Evolutionary conservation across 1,140 invertebrate genomes (phyloP).

Genomic region (Drosophila teissieri): DNA sequence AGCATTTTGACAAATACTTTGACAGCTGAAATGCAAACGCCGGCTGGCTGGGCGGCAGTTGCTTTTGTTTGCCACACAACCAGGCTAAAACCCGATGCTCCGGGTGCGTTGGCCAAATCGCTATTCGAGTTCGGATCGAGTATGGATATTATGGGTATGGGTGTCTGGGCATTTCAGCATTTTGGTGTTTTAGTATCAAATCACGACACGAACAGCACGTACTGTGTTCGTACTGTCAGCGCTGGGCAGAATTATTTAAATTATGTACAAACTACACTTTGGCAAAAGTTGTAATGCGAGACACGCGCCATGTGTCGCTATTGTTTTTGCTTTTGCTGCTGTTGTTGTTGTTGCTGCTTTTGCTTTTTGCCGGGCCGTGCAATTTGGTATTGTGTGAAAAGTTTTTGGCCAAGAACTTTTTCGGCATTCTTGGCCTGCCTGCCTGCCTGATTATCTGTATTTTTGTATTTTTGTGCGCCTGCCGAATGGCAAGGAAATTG

Average conservation of each 20-base stretch:
- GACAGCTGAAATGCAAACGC: conserved; percentile 69
- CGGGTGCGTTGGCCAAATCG: conserved; percentile 18
- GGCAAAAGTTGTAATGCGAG: conserved; percentile 69
- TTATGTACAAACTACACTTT: conserved; percentile 74
- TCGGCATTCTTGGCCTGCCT: conserved; percentile 14
- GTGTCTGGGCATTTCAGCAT: not conserved
- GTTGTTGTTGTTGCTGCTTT: not conserved
- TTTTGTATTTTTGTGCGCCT: conserved; percentile 18
- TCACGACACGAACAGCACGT: conserved; percentile 62
- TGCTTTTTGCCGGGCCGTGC: conserved; percentile 22
- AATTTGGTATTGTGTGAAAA: conserved; percentile 45
- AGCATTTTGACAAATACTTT: conserved; percentile 77
- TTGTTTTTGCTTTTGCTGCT: conserved; percentile 7
- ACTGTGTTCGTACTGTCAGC: conserved; percentile 53
- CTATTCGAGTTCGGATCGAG: conserved; percentile 33
- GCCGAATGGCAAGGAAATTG: conserved; percentile 49
- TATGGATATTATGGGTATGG: not conserved
- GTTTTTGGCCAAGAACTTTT: conserved; percentile 57
- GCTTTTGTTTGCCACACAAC: conserved; percentile 2
- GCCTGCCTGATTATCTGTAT: conserved; percentile 44
- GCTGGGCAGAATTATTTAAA: conserved; percentile 71
- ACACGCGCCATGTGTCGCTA: conserved; percentile 65
- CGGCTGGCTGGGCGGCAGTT: conserved; percentile 8
- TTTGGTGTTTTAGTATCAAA: conserved; percentile 44
- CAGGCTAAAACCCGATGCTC: conserved; percentile 12